phyloP scores from a whole-genome alignment of 2,888 invertebrate species.

The Julus scanicus region DNA sequence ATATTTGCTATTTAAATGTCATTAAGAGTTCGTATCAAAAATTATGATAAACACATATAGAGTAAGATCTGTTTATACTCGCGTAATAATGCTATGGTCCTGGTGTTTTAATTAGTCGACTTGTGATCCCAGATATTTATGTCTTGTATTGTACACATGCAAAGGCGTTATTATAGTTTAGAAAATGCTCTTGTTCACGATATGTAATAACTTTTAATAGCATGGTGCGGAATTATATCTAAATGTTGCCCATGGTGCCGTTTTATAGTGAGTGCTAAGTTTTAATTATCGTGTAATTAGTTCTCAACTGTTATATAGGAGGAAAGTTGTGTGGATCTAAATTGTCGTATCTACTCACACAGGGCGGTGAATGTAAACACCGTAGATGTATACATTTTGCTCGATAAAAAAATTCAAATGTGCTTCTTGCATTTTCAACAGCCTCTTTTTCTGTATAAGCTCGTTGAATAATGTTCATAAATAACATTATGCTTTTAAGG shows the following conservation, averaged over 20 bases:
- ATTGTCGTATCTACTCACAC: background rate
- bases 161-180: slow-evolving; percentile 23
- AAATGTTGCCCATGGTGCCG: slow-evolving; percentile 29
- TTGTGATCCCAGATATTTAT: background rate
- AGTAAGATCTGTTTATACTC: background rate
- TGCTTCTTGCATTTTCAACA: background rate
- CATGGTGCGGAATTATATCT: slow-evolving; percentile 24
- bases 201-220: slow-evolving; percentile 21
- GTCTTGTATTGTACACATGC: background rate
- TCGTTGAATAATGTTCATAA: background rate
- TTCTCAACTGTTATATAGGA: slow-evolving; percentile 8
- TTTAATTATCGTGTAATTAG: slow-evolving; percentile 40
- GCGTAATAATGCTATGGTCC: background rate
- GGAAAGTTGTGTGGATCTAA: slow-evolving; percentile 15
- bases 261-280: slow-evolving; percentile 45
- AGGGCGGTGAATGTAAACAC: background rate
- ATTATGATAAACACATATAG: background rate
- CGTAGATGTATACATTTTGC: background rate
- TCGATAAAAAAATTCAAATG: slow-evolving; percentile 5
- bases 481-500: background rate
- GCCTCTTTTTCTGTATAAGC: background rate
- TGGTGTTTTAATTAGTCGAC: slow-evolving; percentile 21
- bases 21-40: background rate
- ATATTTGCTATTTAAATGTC: background rate
- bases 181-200: slow-evolving; percentile 15